These are phyloP conservation scores for Pristionchus pacificus DNA, from an alignment of 1,140 invertebrate species.

Conservation along the genomic window DNA sequence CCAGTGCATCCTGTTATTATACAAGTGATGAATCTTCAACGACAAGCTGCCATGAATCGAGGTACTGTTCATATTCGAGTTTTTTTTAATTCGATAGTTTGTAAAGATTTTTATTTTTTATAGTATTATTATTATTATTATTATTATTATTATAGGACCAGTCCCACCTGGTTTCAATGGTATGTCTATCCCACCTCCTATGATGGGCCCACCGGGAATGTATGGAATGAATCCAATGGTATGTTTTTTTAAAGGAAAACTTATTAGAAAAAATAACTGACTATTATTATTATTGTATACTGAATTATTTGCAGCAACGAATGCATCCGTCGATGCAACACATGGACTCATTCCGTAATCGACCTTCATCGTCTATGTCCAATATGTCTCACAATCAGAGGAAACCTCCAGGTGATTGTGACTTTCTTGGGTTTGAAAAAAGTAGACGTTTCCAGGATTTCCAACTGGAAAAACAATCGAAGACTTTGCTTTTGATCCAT, in stretches of 20 bases:
- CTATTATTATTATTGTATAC: not conserved
- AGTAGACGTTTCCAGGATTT: conserved; percentile 16
- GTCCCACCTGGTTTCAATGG: not conserved
- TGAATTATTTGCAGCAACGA: conserved; percentile 9
- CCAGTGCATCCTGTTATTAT: conserved; percentile 14
- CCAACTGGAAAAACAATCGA: conserved; percentile 45
- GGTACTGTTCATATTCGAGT: conserved; percentile 9
- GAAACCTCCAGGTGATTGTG: conserved; percentile 5
- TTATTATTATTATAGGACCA: conserved; percentile 1
- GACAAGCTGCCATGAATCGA: too few relatives aligned
- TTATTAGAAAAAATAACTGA: too few relatives aligned
- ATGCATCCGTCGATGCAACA: not conserved
- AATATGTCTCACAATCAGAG: conserved; percentile 6
- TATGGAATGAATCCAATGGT: too few relatives aligned
- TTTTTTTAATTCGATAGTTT: not conserved
- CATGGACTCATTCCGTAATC: conserved; percentile 9
- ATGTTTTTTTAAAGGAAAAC: too few relatives aligned
- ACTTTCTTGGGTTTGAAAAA: not conserved
- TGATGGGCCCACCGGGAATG: not conserved
- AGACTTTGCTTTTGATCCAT: conserved; percentile 55
- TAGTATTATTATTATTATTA: conserved; percentile 10
- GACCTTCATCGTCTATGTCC: conserved; percentile 11
- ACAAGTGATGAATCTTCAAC: conserved; percentile 12
- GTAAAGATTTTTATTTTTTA: conserved; percentile 1
- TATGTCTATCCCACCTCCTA: not conserved